Conservation (phyloP, 2,888 invertebrate genomes). For the Tiphia femorata region DNA sequence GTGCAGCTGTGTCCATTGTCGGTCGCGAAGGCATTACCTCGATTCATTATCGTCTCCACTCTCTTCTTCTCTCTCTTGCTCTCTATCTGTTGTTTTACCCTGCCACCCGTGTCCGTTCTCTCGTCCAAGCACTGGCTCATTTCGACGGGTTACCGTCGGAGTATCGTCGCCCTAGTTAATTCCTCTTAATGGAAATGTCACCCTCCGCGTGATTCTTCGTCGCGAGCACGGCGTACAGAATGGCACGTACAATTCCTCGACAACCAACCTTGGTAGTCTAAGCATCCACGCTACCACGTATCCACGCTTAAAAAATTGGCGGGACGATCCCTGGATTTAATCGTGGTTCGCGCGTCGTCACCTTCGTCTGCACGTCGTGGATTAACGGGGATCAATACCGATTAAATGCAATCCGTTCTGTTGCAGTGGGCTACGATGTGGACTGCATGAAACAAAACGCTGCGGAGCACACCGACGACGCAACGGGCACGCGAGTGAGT, state of each 20-base stretch:
- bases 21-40: conserved; percentile 35
- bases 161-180: too few species aligned
- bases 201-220: conserved; percentile 1
- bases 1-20: conserved; percentile 55
- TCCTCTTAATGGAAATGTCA: conserved; percentile 43
- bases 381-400: background rate
- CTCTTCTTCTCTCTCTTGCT: conserved; percentile 1
- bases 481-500: too few species aligned
- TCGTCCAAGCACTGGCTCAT: conserved; percentile 4
- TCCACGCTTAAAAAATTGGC: too few species aligned
- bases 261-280: too few species aligned
- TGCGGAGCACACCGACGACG: conserved; percentile 32
- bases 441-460: conserved; percentile 49
- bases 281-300: too few species aligned
- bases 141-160: too few species aligned
- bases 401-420: conserved; percentile 19
- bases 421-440: conserved; percentile 53
- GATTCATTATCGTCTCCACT: conserved; percentile 42
- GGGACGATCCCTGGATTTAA: too few species aligned
- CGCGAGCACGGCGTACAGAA: background rate
- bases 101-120: conserved; percentile 6
- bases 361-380: background rate
- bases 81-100: conserved; percentile 12
- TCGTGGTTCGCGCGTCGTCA: background rate
- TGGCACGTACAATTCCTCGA: background rate